Percentiles rank a stretch among this genome's conserved stretches.
Evolutionary conservation across 1,140 invertebrate genomes (phyloP).

Genomic region (Anoplolepis gracilipes): DNA sequence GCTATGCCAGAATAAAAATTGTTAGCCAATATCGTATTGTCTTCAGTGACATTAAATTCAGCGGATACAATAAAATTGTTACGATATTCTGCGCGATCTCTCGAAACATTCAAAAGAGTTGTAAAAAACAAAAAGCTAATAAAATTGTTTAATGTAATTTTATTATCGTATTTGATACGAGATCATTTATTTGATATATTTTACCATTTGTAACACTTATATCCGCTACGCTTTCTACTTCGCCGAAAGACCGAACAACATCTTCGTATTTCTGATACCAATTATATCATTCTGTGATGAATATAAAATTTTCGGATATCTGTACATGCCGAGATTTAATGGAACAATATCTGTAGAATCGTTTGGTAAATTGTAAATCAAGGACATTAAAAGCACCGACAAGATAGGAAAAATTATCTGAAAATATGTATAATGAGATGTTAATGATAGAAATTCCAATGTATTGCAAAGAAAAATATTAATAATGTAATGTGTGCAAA

Average conservation of each 20-base stretch:
- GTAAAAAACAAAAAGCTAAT: slow-evolving; percentile 34
- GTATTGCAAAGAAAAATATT: no score
- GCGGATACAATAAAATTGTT: slow-evolving; percentile 80
- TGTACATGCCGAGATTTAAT: slow-evolving; percentile 76
- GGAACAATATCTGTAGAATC: slow-evolving; percentile 70
- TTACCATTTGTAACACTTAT: slow-evolving; percentile 70
- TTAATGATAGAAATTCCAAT: slow-evolving; percentile 5
- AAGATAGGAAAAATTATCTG: slow-evolving; percentile 78
- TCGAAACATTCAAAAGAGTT: slow-evolving; percentile 75
- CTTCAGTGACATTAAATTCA: slow-evolving; percentile 77
- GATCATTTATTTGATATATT: neutral
- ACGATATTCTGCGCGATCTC: slow-evolving; percentile 78
- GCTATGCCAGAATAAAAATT: slow-evolving; percentile 81
- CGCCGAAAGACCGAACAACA: slow-evolving; percentile 61
- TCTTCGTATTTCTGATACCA: slow-evolving; percentile 70
- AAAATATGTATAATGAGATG: slow-evolving; percentile 51
- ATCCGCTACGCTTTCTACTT: slow-evolving; percentile 31
- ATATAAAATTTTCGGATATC: slow-evolving; percentile 74
- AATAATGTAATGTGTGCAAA: slow-evolving; percentile 6
- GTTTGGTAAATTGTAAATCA: slow-evolving; percentile 76
- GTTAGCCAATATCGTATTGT: slow-evolving; percentile 68
- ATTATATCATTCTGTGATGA: slow-evolving; percentile 66
- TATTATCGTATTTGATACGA: neutral
- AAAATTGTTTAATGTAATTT: slow-evolving; percentile 26
- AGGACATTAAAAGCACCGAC: slow-evolving; percentile 75